Conservation (phyloP, 2,888 invertebrate genomes). For the Cecidostiba fungosa region DNA sequence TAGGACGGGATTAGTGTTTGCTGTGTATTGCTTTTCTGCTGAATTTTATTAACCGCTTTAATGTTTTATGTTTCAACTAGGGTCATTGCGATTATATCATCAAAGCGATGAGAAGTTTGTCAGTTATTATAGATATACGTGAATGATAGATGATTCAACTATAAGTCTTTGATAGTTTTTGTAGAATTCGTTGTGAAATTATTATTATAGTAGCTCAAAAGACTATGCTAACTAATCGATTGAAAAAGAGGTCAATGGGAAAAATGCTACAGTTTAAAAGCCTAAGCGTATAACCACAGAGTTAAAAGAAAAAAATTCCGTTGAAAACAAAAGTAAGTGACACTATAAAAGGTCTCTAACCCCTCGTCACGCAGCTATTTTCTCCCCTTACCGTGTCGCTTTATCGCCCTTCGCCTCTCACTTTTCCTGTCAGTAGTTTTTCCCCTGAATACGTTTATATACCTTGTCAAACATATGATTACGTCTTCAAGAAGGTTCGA, state of each 20-base stretch:
- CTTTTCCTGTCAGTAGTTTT: background rate
- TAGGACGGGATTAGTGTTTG: background rate
- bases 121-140: no score
- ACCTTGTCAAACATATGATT: background rate
- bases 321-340: background rate
- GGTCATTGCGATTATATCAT: no score
- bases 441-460: background rate
- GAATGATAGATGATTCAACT: no score
- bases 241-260: no score
- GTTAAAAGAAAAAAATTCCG: background rate
- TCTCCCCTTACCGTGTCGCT: background rate
- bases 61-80: no score
- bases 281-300: background rate
- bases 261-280: no score
- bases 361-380: background rate
- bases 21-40: background rate
- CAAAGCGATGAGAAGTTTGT: no score
- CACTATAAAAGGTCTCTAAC: slow-evolving; percentile 3
- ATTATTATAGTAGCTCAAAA: no score
- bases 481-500: background rate
- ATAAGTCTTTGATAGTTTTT: no score
- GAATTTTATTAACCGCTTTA: no score
- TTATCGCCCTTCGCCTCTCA: background rate
- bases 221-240: no score
- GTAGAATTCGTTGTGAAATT: no score